Percentiles rank a stretch among this genome's conserved stretches.
phyloP scores from a whole-genome alignment of 2,888 invertebrate species.

The Lamellibrachia satsuma region DNA sequence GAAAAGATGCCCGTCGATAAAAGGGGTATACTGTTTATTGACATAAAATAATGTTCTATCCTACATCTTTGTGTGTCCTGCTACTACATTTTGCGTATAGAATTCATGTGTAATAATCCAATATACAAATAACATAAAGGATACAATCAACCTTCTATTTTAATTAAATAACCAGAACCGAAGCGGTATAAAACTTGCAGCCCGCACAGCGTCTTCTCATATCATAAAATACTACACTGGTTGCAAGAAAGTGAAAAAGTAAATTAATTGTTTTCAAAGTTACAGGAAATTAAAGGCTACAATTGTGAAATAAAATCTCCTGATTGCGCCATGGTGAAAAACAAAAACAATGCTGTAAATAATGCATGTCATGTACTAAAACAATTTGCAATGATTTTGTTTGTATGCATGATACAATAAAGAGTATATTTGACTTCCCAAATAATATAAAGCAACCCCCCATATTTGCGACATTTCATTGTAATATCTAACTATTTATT shows the following conservation, averaged over 20 bases:
- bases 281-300: background rate
- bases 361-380: too few species aligned
- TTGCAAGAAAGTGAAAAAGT: background rate
- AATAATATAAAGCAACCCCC: too few species aligned
- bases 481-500: too few species aligned
- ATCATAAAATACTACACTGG: conserved; percentile 5
- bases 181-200: background rate
- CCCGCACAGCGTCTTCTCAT: conserved; percentile 6
- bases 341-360: too few species aligned
- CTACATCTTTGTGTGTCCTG: background rate
- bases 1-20: conserved; percentile 13
- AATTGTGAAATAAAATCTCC: background rate
- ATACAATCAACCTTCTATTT: background rate
- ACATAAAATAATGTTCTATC: background rate
- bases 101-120: background rate
- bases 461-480: too few species aligned
- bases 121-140: background rate
- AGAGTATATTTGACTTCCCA: too few species aligned
- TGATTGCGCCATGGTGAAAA: too few species aligned
- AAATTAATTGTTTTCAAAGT: background rate
- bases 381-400: too few species aligned
- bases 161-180: background rate
- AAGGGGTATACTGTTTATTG: conserved; percentile 14
- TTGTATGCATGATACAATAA: too few species aligned
- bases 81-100: background rate